A percentile compares a stretch with the other conserved stretches of the same genome.
phyloP scores from a whole-genome alignment of 2,888 invertebrate species.

The Eubasilissa splendida region DNA sequence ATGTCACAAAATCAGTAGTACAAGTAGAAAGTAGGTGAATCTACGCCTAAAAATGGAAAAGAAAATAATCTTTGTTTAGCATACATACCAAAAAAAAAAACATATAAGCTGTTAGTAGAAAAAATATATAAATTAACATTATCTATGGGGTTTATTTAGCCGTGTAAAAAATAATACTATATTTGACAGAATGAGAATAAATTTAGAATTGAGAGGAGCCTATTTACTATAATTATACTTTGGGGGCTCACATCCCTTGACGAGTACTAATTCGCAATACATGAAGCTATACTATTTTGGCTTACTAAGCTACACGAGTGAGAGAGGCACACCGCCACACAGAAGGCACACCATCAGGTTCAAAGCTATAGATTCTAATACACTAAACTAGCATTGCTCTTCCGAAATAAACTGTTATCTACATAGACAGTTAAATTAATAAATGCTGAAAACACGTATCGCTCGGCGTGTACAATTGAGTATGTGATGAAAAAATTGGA shows the following conservation, averaged over 20 bases:
- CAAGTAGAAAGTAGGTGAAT: conserved; percentile 31
- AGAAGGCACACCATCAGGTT: neutral
- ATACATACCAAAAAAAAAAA: neutral
- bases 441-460: neutral
- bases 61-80: neutral
- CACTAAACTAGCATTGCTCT: conserved; percentile 16
- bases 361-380: conserved; percentile 13
- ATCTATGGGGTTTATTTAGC: too few species aligned
- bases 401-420: neutral
- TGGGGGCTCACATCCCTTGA: too few species aligned
- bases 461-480: too few species aligned
- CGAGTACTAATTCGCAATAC: too few species aligned
- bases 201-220: too few species aligned
- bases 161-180: too few species aligned
- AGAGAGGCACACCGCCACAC: too few species aligned
- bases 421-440: neutral
- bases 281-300: too few species aligned
- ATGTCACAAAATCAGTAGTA: conserved; percentile 21
- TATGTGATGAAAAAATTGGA: too few species aligned
- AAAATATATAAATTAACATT: neutral
- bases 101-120: neutral
- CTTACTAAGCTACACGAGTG: too few species aligned
- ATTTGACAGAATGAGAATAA: too few species aligned
- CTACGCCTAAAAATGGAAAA: conserved; percentile 6
- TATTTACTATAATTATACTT: too few species aligned